Percentiles rank a stretch among this genome's conserved stretches.
Conservation (phyloP, 2,113 vertebrate species). For the Podarcis muralis region DNA sequence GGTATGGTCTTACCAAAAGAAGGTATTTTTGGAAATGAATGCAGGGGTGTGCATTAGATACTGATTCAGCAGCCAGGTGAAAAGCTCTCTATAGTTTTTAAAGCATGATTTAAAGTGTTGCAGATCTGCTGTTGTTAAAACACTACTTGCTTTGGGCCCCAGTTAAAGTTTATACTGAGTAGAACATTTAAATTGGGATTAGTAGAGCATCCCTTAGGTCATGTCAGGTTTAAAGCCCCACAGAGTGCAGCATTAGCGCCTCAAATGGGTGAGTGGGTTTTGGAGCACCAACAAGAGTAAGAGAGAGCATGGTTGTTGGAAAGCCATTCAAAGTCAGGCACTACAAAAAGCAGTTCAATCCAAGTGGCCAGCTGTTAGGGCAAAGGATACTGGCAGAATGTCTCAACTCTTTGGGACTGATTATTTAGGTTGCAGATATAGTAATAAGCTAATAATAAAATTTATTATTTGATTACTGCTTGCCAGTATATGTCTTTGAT, state of each 20-base stretch:
- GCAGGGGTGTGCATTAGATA: not conserved
- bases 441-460: not conserved
- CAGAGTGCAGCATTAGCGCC: not conserved
- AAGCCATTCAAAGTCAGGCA: not conserved
- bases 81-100: not conserved
- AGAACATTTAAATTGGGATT: not conserved
- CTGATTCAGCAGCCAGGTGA: not conserved
- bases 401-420: not conserved
- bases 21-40: not conserved
- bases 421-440: not conserved
- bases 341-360: not conserved
- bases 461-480: not conserved
- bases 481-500: not conserved
- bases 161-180: not conserved
- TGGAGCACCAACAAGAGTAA: not conserved
- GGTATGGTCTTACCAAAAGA: not conserved
- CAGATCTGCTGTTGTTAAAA: not conserved
- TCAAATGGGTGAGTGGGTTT: not conserved
- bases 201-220: not conserved
- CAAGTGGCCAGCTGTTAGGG: not conserved
- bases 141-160: not conserved
- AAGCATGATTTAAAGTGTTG: not conserved
- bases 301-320: not conserved
- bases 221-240: not conserved
- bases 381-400: not conserved